Evolutionary conservation across 2,113 vertebrate genomes (phyloP).

Genomic region (Chelonoidis abingdonii): DNA sequence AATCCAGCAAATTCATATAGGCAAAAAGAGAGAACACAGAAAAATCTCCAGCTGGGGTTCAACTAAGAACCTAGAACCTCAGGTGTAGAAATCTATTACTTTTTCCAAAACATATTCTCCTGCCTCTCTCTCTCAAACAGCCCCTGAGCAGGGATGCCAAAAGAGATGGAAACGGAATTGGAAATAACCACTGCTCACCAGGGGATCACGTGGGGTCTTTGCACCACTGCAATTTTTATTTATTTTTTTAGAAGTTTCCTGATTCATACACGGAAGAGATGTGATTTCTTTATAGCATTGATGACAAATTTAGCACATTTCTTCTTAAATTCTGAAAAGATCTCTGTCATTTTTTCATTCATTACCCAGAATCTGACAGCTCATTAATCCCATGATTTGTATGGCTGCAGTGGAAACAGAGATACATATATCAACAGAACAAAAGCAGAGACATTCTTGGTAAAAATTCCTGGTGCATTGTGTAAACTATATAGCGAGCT

Average conservation of each 20-base stretch:
- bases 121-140: neutral
- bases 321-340: constrained; percentile 19
- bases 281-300: neutral
- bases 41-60: neutral
- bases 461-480: constrained; percentile 16
- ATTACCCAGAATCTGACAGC: constrained; percentile 60
- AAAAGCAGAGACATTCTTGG: neutral
- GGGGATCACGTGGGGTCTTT: neutral
- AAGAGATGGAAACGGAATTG: neutral
- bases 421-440: neutral
- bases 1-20: neutral
- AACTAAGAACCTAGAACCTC: fast-evolving
- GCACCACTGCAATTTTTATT: neutral
- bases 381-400: constrained; percentile 70
- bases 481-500: constrained; percentile 19
- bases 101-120: neutral
- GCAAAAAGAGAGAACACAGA: neutral
- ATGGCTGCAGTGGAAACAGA: constrained; percentile 27
- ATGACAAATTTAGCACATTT: neutral
- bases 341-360: constrained; percentile 49
- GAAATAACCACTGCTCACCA: neutral
- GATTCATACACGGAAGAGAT: constrained; percentile 6
- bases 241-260: neutral
- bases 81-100: neutral
- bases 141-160: neutral